Conservation (phyloP, 2,797 vertebrate genomes). For the Agapornis canus region DNA sequence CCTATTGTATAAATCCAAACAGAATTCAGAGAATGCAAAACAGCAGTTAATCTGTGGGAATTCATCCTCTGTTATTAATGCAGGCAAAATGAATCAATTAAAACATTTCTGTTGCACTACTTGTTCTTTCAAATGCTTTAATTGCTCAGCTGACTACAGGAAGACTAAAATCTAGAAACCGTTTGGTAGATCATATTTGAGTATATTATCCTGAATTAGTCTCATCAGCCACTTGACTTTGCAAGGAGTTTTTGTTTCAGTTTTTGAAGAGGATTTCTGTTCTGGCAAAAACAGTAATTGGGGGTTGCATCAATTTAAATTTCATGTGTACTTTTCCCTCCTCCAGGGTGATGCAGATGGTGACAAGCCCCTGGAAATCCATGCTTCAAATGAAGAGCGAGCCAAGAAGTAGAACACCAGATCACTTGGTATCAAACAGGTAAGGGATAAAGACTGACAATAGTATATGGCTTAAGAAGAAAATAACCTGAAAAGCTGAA, state of each 20-base stretch:
- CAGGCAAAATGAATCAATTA: conserved; percentile 43
- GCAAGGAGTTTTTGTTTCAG: not conserved
- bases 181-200: not conserved
- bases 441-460: conserved; percentile 43
- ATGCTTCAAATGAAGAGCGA: conserved; percentile 61
- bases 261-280: conserved; percentile 29
- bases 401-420: conserved; percentile 61
- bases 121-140: conserved; percentile 33
- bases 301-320: not conserved
- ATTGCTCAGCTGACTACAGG: not conserved
- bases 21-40: conserved; percentile 47
- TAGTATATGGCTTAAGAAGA: not conserved
- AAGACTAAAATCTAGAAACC: not conserved
- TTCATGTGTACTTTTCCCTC: not conserved
- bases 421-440: conserved; percentile 61
- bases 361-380: conserved; percentile 54
- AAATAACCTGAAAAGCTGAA: conserved; percentile 9
- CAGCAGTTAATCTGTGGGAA: conserved; percentile 8
- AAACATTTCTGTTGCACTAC: conserved; percentile 29
- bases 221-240: conserved; percentile 1
- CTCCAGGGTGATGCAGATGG: conserved; percentile 34
- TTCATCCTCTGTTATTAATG: conserved; percentile 27
- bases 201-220: not conserved
- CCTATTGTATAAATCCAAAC: conserved; percentile 45
- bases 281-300: not conserved